Conservation (phyloP, 1,140 invertebrate genomes). For the Penaeus indicus region DNA sequence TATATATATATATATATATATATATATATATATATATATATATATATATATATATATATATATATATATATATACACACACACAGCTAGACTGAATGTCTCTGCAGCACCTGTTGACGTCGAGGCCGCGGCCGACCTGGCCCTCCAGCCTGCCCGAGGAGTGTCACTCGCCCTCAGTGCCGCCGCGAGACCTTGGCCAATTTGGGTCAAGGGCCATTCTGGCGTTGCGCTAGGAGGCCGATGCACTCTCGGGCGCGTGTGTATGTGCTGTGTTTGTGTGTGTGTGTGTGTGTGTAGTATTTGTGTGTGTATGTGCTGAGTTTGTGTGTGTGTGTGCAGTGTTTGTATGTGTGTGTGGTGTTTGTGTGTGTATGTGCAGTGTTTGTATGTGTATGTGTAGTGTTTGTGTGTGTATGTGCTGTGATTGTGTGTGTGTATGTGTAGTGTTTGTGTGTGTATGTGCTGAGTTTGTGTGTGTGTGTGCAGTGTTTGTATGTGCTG, state of each 20-base stretch:
- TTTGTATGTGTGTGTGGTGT: not conserved
- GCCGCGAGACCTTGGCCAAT: not conserved
- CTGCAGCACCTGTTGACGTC: not conserved
- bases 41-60: too few species aligned
- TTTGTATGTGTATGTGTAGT: not conserved
- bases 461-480: not conserved
- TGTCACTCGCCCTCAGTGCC: too few species aligned
- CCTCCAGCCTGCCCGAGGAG: too few species aligned
- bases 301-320: too few species aligned
- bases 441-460: too few species aligned
- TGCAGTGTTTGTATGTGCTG: not conserved
- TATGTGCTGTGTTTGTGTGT: too few species aligned
- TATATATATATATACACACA: not conserved
- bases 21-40: not conserved
- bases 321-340: too few species aligned
- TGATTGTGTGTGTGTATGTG: constrained; percentile 4
- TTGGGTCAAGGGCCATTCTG: not conserved
- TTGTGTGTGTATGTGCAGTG: not conserved
- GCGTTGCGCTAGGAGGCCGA: not conserved
- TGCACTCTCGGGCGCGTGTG: not conserved
- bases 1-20: not conserved
- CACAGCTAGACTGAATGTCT: not conserved
- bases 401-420: not conserved
- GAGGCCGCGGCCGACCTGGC: too few species aligned
- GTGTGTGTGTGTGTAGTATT: too few species aligned